Conservation (phyloP, 2,888 invertebrate species). For the Drosophila quasianomalipes region DNA sequence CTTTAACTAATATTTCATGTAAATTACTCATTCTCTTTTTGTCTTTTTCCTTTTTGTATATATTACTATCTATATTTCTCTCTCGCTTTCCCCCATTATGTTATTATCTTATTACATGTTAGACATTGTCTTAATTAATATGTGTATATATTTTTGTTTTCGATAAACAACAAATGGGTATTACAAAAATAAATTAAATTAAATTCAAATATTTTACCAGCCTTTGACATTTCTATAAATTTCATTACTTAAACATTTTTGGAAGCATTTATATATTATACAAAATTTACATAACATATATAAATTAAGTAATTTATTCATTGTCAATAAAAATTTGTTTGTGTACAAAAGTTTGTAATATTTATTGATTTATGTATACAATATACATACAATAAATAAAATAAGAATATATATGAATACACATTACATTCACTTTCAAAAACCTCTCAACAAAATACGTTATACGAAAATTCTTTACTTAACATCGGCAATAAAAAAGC, state of each 20-base stretch:
- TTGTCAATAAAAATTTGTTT: not conserved
- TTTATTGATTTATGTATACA: too few species aligned
- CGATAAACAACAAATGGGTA: not conserved
- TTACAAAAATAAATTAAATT: not conserved
- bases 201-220: not conserved
- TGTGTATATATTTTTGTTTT: not conserved
- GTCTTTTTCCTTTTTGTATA: not conserved
- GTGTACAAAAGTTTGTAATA: not conserved
- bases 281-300: not conserved
- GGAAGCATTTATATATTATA: not conserved
- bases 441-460: too few species aligned
- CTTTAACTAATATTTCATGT: not conserved
- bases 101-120: not conserved
- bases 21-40: not conserved
- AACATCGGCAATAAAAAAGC: constrained; percentile 4
- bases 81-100: not conserved
- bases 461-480: not conserved
- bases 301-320: not conserved
- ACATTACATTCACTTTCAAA: not conserved
- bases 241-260: not conserved
- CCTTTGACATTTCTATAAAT: not conserved
- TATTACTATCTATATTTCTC: not conserved
- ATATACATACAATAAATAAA: not conserved
- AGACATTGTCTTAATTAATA: not conserved
- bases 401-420: not conserved